Conservation (phyloP, 1,140 invertebrate genomes). For the Ephestia elutella region DNA sequence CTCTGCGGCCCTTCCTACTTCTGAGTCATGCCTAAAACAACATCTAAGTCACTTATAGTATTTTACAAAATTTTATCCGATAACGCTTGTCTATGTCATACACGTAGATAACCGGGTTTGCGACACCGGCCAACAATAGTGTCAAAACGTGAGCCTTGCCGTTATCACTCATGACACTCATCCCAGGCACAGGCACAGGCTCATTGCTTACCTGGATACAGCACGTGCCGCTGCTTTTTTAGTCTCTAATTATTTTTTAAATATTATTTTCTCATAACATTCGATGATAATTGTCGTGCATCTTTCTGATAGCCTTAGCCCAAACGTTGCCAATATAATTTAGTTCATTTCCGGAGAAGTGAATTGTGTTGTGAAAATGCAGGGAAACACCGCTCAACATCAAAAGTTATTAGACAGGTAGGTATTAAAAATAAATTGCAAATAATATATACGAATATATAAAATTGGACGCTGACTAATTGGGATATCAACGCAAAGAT, state of each 20-base stretch:
- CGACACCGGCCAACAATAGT: conserved; percentile 57
- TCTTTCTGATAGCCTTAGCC: too few relatives aligned
- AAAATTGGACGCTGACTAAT: too few relatives aligned
- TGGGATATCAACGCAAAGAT: too few relatives aligned
- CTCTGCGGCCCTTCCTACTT: not conserved
- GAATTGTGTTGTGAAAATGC: not conserved
- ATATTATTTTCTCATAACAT: not conserved
- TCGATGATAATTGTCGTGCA: not conserved
- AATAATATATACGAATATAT: too few relatives aligned
- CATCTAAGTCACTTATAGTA: conserved; percentile 11
- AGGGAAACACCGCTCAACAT: not conserved
- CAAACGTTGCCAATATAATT: too few relatives aligned
- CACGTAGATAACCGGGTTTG: conserved; percentile 43
- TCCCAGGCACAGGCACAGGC: conserved; percentile 34
- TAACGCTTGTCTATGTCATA: conserved; percentile 27
- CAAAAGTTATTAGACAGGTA: not conserved
- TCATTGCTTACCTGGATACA: not conserved
- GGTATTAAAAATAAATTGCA: not conserved
- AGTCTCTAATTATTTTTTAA: not conserved
- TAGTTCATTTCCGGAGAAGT: too few relatives aligned
- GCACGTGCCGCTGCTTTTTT: not conserved
- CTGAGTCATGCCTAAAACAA: conserved; percentile 6
- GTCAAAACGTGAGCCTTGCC: conserved; percentile 32
- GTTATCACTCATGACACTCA: conserved; percentile 39
- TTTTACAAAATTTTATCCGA: conserved; percentile 27